Base-by-base conservation (phyloP, 2,797 vertebrate genomes). In the Spinus pinus region DNA sequence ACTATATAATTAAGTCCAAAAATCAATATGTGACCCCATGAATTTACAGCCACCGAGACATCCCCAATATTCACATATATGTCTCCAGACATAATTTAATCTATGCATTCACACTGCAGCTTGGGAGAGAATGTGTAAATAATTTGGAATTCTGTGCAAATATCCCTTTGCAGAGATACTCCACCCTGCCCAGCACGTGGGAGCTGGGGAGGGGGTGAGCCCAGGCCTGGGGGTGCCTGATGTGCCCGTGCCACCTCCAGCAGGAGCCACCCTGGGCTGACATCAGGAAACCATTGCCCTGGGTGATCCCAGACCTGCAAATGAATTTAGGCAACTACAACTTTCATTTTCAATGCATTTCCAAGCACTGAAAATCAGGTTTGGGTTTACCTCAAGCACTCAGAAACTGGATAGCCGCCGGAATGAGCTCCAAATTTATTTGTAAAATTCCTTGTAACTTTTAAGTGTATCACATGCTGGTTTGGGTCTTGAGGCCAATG, bases 181-280 rank as follows among this genome's bases (percentile, higher is more conserved):
- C 3, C 23, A 14, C 14, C 19, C 46, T 37, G 20, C 1, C 19
- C 24, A 41, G 39, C 17, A 4, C 0, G 0, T 9, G 25, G n/a
- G 8, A 37, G 37, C 12, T n/a, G 9, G 21, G 82, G 7, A 44
- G 13, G 13, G 44, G 33, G 20, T 1, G 23, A n/a, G 18, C 0
- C 10, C 33, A 23, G 4, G 39, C 16, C 25, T 47, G 64, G 18
- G 30, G n/a, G 11, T 41, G 56, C 67, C 18, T 16, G 3, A 1
- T 0, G 2, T 14, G 39, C 35, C 37, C 49, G 10, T 12, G 58
- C 1, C 10, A 44, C 61, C 24, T 65, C 50, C 15, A 9, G 6
- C 2, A 2, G 19, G 1, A 51, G 31, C 28, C 70, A 69, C 15
- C 3, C 22, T 62, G 14, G 3, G 9, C 42, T 69, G 18, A n/a